Base-by-base conservation (phyloP, 2,113 vertebrate species). In the Prionailurus bengalensis region DNA sequence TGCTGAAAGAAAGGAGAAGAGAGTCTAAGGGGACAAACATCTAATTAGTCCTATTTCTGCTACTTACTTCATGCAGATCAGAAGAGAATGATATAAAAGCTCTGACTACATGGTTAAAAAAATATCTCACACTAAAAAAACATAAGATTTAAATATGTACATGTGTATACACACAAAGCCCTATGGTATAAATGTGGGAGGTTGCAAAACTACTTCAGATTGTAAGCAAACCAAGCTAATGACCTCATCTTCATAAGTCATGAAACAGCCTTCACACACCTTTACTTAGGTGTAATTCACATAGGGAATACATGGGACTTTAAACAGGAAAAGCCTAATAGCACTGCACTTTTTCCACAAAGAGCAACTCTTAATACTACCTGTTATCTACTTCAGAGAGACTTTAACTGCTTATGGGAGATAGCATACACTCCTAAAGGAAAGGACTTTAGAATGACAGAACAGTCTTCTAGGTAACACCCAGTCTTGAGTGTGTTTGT, bases 21-120 rank as follows among this genome's bases (percentile, higher is more conserved):
- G 36, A 74, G 78, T 51, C 45, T 68, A 82, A 76, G 45, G 33
- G 82, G 21, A n/a, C 4, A 73, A 73, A 83, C 17, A 92, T 1
- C 81, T 74, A 27, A 53, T 73, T 65, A 73, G 61, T 39, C n/a
- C 31, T 21, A 31, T 65, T 78, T 96, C 51, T 96, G 25, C 51
- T 94, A 45, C 55, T 85, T 85, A 87, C 31, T 45, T 70, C n/a
- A 61, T 58, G 21, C 92, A 97, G 74, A 83, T 68, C 55, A 61
- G 15, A 89, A 88, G 70, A 92, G n/a, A 96, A 73, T 31, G 45
- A 53, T 27, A 65, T 23, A 9, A 89, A 82, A 91, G 51, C 4
- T 82, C 27, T 73, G 70, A 78, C n/a, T 45, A 15, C 17, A 48
- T 15, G 66, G 15, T 83, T 81, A 87, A 87, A 48, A 42, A 88